Evolutionary conservation across 2,888 invertebrate genomes (phyloP).

Genomic region (Drosophila eohydei): DNA sequence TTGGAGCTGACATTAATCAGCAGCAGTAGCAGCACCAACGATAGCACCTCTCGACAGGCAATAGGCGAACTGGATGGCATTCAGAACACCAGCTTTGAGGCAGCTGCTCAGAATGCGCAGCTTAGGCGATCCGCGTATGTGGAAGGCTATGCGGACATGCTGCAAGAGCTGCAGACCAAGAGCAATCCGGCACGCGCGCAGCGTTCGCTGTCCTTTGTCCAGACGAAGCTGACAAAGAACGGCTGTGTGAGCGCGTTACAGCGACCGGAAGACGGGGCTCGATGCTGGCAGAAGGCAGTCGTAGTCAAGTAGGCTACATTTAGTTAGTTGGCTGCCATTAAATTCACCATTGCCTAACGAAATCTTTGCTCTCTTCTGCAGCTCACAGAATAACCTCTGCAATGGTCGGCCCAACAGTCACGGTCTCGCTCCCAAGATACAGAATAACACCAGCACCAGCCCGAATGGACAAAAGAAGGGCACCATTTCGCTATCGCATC

Average conservation of each 20-base stretch:
- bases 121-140: constrained; percentile 62
- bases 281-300: constrained; percentile 62
- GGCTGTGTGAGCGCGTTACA: constrained; percentile 79
- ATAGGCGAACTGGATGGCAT: constrained; percentile 29
- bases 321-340: not conserved
- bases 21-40: constrained; percentile 71
- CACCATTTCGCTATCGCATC: constrained; percentile 90
- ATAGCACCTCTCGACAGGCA: constrained; percentile 28
- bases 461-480: constrained; percentile 89
- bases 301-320: constrained; percentile 67
- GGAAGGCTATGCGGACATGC: constrained; percentile 56
- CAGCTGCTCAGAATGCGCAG: constrained; percentile 19
- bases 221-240: constrained; percentile 80
- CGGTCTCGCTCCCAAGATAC: constrained; percentile 89
- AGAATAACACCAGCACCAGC: constrained; percentile 87
- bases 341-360: not conserved
- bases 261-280: constrained; percentile 43
- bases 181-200: constrained; percentile 28
- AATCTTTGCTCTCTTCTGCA: constrained; percentile 63
- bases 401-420: constrained; percentile 87
- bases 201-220: constrained; percentile 75
- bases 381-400: constrained; percentile 90
- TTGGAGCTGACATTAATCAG: constrained; percentile 66
- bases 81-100: constrained; percentile 54
- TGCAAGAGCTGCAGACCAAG: constrained; percentile 48